A percentile compares a stretch with the other conserved stretches of the same genome.
These are phyloP conservation scores for Hydropsyche tenuis DNA, from an alignment of 1,140 invertebrate species.

Conservation along the genomic window DNA sequence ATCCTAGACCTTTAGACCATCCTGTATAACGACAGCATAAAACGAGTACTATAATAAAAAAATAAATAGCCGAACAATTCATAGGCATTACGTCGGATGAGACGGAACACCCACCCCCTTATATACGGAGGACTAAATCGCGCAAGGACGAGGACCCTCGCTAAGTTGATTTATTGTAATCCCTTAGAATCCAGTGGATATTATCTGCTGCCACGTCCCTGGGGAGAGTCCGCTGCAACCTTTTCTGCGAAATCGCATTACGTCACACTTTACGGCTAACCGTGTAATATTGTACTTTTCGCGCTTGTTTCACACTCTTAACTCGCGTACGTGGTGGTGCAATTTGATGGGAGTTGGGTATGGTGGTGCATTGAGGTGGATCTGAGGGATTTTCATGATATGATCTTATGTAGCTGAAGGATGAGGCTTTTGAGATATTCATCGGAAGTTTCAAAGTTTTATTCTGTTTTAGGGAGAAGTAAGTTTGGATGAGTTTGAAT, in stretches of 20 bases:
- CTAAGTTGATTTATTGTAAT: constrained; percentile 29
- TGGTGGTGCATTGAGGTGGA: no score
- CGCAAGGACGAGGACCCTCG: constrained; percentile 18
- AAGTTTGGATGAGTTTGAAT: no score
- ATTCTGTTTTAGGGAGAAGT: no score
- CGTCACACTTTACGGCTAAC: background rate
- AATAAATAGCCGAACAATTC: no score
- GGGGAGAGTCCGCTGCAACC: constrained; percentile 10
- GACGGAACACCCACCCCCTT: background rate
- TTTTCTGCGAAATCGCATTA: constrained; percentile 22
- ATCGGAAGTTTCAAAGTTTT: no score
- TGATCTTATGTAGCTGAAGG: no score
- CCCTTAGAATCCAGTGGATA: constrained; percentile 14
- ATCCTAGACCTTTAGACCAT: no score
- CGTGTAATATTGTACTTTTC: background rate
- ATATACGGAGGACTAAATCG: constrained; percentile 2
- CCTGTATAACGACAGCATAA: background rate
- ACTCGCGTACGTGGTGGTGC: no score
- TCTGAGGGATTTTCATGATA: no score
- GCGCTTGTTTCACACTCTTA: no score
- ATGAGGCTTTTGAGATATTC: no score
- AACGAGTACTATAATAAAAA: no score
- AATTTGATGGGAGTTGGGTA: background rate
- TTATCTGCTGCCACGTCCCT: background rate
- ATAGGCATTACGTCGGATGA: background rate